Percentiles rank a stretch among this genome's conserved stretches.
These are phyloP conservation scores for Hypercompe scribonia DNA, from an alignment of 2,888 invertebrate species.

Conservation along the genomic window DNA sequence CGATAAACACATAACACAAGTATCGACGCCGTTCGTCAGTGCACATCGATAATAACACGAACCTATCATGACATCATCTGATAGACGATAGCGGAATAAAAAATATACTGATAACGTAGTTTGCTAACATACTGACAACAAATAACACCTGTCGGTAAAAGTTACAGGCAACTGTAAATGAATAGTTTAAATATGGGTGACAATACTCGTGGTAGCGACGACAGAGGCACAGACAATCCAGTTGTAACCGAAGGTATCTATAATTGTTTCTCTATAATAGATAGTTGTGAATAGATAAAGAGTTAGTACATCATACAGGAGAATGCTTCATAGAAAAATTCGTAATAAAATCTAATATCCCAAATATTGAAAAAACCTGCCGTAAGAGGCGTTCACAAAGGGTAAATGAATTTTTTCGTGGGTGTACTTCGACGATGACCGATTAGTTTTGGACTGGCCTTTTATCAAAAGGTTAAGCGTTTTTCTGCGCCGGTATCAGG, in stretches of 20 bases:
- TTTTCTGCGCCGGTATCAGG: background rate
- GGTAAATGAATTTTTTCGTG: background rate
- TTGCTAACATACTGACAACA: conserved; percentile 63
- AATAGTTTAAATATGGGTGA: conserved; percentile 47
- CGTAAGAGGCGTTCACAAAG: no score
- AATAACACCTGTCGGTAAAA: conserved; percentile 56
- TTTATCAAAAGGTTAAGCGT: background rate
- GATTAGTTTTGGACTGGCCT: background rate
- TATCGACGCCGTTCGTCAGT: conserved; percentile 41
- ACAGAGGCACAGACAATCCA: conserved; percentile 67
- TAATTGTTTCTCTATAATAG: background rate
- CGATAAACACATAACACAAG: conserved; percentile 38
- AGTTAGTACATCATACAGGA: background rate
- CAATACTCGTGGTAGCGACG: conserved; percentile 25
- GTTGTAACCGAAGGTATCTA: conserved; percentile 68
- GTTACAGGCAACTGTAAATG: conserved; percentile 27
- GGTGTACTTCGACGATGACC: background rate
- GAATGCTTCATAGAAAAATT: background rate
- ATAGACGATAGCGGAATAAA: conserved; percentile 64
- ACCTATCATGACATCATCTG: conserved; percentile 65
- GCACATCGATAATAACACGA: conserved; percentile 56
- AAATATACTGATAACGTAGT: conserved; percentile 66
- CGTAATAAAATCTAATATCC: background rate
- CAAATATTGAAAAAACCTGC: background rate
- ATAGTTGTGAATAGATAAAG: background rate